phyloP scores from a whole-genome alignment of 2,113 vertebrate species.

The Cairina moschata region DNA sequence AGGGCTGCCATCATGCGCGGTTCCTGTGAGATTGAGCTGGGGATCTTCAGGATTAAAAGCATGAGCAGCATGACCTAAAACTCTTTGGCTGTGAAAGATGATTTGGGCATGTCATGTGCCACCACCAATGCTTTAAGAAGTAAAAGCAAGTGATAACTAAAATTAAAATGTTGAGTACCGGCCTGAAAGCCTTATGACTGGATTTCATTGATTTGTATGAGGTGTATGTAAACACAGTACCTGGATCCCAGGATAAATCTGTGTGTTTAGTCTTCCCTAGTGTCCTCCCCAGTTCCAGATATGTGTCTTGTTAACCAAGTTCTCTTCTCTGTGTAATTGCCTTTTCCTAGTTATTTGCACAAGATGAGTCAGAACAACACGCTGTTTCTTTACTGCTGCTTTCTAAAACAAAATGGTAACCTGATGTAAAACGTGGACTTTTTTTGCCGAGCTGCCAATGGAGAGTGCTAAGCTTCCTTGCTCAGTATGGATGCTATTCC shows the following conservation, averaged over 20 bases:
- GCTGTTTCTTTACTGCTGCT: neutral
- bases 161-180: neutral
- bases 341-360: neutral
- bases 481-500: neutral
- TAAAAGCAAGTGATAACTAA: neutral
- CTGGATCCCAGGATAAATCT: neutral
- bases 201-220: neutral
- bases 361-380: neutral
- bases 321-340: neutral
- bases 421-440: neutral
- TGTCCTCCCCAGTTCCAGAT: neutral
- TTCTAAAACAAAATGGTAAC: conserved; percentile 1
- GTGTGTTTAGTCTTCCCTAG: neutral
- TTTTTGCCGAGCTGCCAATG: neutral
- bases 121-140: neutral
- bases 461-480: neutral
- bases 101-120: neutral
- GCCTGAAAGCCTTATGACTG: neutral
- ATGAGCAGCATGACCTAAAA: neutral
- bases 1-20: neutral
- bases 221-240: neutral
- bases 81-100: neutral
- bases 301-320: neutral
- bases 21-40: neutral
- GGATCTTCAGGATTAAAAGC: neutral